Base-by-base conservation (phyloP, 2,888 invertebrate genomes). In the Fabriciana adippe region DNA sequence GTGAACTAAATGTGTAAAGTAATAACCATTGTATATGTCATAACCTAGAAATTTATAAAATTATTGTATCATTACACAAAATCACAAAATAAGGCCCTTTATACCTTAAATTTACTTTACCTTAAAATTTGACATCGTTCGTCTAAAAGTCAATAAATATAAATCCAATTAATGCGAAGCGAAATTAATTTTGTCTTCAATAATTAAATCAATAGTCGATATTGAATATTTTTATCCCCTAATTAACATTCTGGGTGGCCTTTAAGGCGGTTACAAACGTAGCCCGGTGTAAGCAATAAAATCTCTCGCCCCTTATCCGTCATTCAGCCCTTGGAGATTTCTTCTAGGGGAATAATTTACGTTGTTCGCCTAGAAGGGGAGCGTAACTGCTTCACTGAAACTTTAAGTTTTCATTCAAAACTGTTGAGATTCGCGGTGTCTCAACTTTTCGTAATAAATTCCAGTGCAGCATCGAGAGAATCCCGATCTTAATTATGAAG, bases 341-440 rank as follows among this genome's bases (percentile, higher is more conserved):
- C 90, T 91, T 91, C 89, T 87, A 84, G 86, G 86, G 85, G 90
- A 90, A 90, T 92, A 92, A 92, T 92, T 92, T 90, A 92, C 92
- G 90, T 89, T 89, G 92, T 91, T 92, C 92, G 90, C 76, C 83
- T 85, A 81, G 86, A 88, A 88, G 90, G 90, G 90, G 89, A 89
- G 86, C 87, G 89, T 88, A 89, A 91, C 90, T 90, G 90, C 90
- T 88, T 89, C 84, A 88, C 87, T 89, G 90, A 91, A 92, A 91
- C 91, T 92, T 92, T 90, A 90, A 91, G 91, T 90, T 89, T 90
- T 88, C 89, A 87, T 87, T 90, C 88, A 88, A 86, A 86, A 86
- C 83, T 83, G 86, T 84, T 84, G 85, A 86, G 89, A 89, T 86
- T 89, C 89, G 84, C 85, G 86, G 86, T 84, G 85, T 84, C 86